phyloP scores from a whole-genome alignment of 2,113 vertebrate species.

The Thymallus thymallus region DNA sequence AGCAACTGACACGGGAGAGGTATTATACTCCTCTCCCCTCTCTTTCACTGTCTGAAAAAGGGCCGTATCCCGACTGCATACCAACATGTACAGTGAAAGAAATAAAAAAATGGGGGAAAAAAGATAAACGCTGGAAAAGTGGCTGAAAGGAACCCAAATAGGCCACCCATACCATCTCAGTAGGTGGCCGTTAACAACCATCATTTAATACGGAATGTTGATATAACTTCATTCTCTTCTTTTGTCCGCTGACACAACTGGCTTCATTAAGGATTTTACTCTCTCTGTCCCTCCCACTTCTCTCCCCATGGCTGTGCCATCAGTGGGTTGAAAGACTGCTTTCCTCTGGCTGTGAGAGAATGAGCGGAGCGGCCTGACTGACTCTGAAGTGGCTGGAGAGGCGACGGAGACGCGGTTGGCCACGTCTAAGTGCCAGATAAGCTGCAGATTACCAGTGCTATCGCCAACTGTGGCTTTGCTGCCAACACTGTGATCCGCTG shows the following conservation, averaged over 20 bases:
- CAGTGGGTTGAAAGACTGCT: slow-evolving; percentile 9
- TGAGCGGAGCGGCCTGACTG: slow-evolving; percentile 45
- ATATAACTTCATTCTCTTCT: slow-evolving; percentile 50
- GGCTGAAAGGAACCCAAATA: slow-evolving; percentile 49
- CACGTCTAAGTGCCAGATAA: slow-evolving; percentile 58
- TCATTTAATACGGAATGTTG: slow-evolving; percentile 59
- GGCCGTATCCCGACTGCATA: slow-evolving; percentile 29
- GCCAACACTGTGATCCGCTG: slow-evolving; percentile 62
- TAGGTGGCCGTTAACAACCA: slow-evolving; percentile 65
- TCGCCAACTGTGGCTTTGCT: slow-evolving; percentile 51
- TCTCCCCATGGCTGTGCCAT: slow-evolving; percentile 39
- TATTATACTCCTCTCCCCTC: slow-evolving; percentile 14
- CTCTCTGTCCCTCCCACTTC: slow-evolving; percentile 13
- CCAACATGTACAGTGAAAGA: slow-evolving; percentile 32
- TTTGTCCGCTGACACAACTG: slow-evolving; percentile 58
- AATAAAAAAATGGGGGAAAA: slow-evolving; percentile 29
- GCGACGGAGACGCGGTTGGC: slow-evolving; percentile 54
- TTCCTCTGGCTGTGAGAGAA: slow-evolving; percentile 36
- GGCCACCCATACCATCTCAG: slow-evolving; percentile 51
- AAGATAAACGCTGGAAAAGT: slow-evolving; percentile 52
- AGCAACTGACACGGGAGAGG: slow-evolving; percentile 34
- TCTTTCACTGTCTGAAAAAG: slow-evolving; percentile 10
- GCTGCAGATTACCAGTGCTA: slow-evolving; percentile 63
- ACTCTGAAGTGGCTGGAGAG: slow-evolving; percentile 63
- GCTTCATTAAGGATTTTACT: slow-evolving; percentile 63